Evolutionary conservation across 2,113 vertebrate genomes (phyloP), one percentile per base, ranked within the genome.

Genomic region (Fulica atra): DNA sequence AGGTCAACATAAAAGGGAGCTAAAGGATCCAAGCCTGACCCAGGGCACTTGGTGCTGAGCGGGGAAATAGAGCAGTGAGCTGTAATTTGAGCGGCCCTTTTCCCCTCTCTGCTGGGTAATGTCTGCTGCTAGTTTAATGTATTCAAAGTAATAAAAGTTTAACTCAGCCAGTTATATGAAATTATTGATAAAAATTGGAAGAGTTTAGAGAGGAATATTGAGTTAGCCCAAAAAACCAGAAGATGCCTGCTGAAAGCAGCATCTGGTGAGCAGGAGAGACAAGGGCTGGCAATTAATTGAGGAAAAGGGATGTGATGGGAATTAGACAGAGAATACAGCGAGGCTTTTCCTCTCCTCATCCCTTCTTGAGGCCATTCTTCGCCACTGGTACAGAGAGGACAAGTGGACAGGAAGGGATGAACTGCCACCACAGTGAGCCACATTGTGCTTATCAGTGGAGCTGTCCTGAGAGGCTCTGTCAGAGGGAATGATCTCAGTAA

Each of bases 121-220:
- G 81, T 72, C 81, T 95, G 92, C 81, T 89, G 35, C 78, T 84
- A 8, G 48, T 71, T 91, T 91, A 89, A 95, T 89, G 69, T 94
- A 95, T 95, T 94, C 89, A 60, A 85, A 82, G 56, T 65, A 89
- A 85, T 86, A 40, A 79, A 93, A 93, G 78, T 89, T 91, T 79
- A 89, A 84, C 91, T 94, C 33, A 33, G 70, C 35, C 36, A 44
- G 81, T 89, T 88, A 57, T 48, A 72, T 84, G 36, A 85, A 97
- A 87, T 89, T 87, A 89, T 95, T 84, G 83, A 79, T 89, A 89
- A 84, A 83, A 93, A 84, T 81, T 74, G 89, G 31, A 90, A 81
- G 80, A 93, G 57, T 84, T 93, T 84, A 68, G 42, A 10, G 18
- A 28, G 77, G 33, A 88, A 51, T 50, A 70, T n/a, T 16, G 53